Evolutionary conservation across 2,888 invertebrate genomes (phyloP).

Genomic region (Rhyacophila evoluta): DNA sequence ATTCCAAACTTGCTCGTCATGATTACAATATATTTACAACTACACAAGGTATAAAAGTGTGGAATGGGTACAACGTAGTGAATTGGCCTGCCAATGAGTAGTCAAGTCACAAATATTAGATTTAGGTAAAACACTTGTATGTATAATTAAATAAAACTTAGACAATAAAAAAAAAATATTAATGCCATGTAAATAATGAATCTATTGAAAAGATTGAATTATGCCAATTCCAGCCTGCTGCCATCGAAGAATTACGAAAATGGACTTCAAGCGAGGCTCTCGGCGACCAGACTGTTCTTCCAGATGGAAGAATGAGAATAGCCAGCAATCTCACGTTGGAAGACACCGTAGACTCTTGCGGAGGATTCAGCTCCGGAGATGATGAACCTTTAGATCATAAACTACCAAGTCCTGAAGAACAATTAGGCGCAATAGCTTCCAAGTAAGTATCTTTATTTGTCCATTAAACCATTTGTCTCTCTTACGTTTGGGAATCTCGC

Average conservation of each 20-base stretch:
- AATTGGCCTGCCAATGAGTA: too few relatives aligned
- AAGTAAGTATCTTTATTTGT: conserved; percentile 78
- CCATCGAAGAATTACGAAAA: conserved; percentile 81
- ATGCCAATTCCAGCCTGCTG: conserved; percentile 76
- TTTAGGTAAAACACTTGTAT: too few relatives aligned
- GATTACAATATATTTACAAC: too few relatives aligned
- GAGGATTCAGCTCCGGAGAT: conserved; percentile 71
- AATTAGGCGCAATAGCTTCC: conserved; percentile 83
- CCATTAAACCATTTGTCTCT: too few relatives aligned
- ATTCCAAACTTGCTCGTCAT: too few relatives aligned
- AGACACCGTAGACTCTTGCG: conserved; percentile 67
- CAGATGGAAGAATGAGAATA: conserved; percentile 82
- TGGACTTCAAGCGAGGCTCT: conserved; percentile 88
- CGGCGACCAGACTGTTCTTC: conserved; percentile 84
- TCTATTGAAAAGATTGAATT: too few relatives aligned
- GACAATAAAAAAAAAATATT: too few relatives aligned
- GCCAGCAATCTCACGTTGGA: conserved; percentile 67
- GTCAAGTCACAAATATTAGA: too few relatives aligned
- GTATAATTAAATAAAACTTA: background rate
- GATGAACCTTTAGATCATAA: conserved; percentile 85
- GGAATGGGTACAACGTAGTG: too few relatives aligned
- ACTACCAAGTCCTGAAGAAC: conserved; percentile 89
- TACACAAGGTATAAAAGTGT: too few relatives aligned
- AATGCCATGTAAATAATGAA: too few relatives aligned
- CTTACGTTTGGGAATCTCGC: too few relatives aligned